Percentiles rank a stretch among this genome's conserved stretches.
Evolutionary conservation across 2,888 invertebrate species (phyloP).

Genomic region (Helobdella robusta): DNA sequence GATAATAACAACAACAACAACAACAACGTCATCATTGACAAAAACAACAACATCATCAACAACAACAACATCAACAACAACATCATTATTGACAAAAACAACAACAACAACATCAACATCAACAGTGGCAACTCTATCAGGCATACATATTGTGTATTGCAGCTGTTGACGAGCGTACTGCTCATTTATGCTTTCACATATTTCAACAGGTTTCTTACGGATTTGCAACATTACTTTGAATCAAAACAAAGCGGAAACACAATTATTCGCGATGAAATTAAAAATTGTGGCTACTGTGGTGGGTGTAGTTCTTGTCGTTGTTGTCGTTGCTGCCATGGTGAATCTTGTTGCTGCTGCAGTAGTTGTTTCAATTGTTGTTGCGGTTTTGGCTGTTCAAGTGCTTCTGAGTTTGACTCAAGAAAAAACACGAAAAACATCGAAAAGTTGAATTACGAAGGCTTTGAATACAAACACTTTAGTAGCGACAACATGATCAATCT

Average conservation of each 20-base stretch:
- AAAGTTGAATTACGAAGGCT: neutral
- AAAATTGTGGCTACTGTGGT: no score
- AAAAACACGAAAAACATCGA: neutral
- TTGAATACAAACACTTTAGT: neutral
- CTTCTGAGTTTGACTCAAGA: constrained; percentile 5
- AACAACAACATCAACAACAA: no score
- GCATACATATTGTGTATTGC: no score
- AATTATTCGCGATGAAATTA: no score
- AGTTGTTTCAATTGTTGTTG: neutral
- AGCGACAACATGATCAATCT: neutral
- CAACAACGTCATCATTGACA: no score
- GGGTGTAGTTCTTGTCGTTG: neutral
- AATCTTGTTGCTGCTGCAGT: neutral
- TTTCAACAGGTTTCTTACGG: no score
- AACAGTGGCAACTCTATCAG: neutral
- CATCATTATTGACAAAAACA: neutral
- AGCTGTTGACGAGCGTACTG: neutral
- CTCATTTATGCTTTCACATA: no score
- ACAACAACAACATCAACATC: neutral
- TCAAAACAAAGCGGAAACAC: no score
- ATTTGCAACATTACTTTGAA: no score
- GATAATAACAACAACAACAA: no score
- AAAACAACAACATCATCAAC: no score
- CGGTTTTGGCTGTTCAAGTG: neutral
- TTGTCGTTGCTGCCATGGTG: neutral